Conservation (phyloP, 2,888 invertebrate genomes). For the Lepas anatifera region DNA sequence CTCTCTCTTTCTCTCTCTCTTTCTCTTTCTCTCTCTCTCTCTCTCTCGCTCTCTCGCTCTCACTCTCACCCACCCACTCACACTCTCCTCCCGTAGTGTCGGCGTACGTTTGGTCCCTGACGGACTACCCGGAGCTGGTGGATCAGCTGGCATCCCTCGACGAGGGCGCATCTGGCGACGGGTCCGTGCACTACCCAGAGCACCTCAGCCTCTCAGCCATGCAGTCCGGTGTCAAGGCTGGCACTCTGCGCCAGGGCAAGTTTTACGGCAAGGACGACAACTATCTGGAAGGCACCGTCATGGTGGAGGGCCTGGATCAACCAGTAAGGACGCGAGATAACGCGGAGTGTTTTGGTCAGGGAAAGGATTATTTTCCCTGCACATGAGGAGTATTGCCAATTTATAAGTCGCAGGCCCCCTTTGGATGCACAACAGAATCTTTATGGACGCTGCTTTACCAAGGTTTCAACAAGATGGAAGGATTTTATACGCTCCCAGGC, state of each 20-base stretch:
- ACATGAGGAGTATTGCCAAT: too few relatives aligned
- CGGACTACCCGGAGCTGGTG: constrained; percentile 50
- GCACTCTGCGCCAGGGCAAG: constrained; percentile 51
- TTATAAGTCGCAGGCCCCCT: too few relatives aligned
- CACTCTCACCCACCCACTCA: too few relatives aligned
- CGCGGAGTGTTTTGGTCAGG: too few relatives aligned
- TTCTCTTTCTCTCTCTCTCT: too few relatives aligned
- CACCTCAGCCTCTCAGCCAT: constrained; percentile 67
- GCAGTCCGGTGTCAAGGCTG: constrained; percentile 63
- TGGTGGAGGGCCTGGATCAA: constrained; percentile 64
- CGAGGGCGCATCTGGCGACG: neutral
- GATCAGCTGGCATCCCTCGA: constrained; percentile 52
- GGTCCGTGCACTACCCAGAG: constrained; percentile 50
- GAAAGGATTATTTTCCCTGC: too few relatives aligned
- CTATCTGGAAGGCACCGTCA: constrained; percentile 80
- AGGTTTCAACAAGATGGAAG: too few relatives aligned
- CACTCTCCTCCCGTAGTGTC: neutral
- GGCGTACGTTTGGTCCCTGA: constrained; percentile 49
- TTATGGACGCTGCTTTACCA: too few relatives aligned
- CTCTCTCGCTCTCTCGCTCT: too few relatives aligned
- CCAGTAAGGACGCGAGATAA: constrained; percentile 59
- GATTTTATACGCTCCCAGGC: too few relatives aligned
- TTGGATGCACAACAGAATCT: too few relatives aligned
- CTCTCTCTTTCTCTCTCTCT: too few relatives aligned
- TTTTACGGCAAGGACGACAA: constrained; percentile 83